Evolutionary conservation across 2,888 invertebrate genomes (phyloP).

Genomic region (Epirrita christyi): DNA sequence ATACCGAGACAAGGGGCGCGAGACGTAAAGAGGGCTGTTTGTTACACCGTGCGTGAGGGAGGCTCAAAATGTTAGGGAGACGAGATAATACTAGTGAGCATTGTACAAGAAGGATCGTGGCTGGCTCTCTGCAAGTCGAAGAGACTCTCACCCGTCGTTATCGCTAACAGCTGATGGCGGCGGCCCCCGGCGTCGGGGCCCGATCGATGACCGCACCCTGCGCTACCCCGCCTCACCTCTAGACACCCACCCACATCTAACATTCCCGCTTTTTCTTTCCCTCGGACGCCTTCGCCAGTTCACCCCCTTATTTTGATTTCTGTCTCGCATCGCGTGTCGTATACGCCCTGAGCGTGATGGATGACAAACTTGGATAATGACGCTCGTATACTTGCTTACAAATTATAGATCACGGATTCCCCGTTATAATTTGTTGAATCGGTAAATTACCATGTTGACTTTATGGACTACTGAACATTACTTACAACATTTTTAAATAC

Average conservation of each 20-base stretch:
- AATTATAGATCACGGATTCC: constrained; percentile 29
- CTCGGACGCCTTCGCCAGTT: constrained; percentile 47
- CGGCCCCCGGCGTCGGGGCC: constrained; percentile 60
- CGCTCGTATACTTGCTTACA: constrained; percentile 27
- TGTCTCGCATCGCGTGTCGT: constrained; percentile 40
- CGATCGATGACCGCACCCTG: constrained; percentile 78
- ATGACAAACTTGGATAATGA: constrained; percentile 48
- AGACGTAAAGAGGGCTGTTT: constrained; percentile 35
- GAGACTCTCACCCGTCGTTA: constrained; percentile 49
- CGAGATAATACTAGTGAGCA: constrained; percentile 30
- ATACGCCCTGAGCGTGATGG: constrained; percentile 54
- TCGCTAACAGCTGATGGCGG: constrained; percentile 76
- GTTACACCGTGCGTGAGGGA: constrained; percentile 33
- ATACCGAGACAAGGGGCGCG: constrained; percentile 36
- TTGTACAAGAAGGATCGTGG: constrained; percentile 34
- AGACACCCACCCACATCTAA: constrained; percentile 65
- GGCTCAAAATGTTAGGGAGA: constrained; percentile 35
- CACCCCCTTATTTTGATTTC: constrained; percentile 52
- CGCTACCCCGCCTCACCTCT: constrained; percentile 61
- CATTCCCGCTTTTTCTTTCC: constrained; percentile 80
- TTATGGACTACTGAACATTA: constrained; percentile 14
- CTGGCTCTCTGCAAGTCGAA: constrained; percentile 41
- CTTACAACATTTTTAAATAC: background rate
- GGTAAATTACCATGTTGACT: constrained; percentile 25
- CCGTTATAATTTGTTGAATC: constrained; percentile 36